These are phyloP conservation scores for Muscina levida DNA, from an alignment of 2,888 invertebrate species.

Conservation along the genomic window DNA sequence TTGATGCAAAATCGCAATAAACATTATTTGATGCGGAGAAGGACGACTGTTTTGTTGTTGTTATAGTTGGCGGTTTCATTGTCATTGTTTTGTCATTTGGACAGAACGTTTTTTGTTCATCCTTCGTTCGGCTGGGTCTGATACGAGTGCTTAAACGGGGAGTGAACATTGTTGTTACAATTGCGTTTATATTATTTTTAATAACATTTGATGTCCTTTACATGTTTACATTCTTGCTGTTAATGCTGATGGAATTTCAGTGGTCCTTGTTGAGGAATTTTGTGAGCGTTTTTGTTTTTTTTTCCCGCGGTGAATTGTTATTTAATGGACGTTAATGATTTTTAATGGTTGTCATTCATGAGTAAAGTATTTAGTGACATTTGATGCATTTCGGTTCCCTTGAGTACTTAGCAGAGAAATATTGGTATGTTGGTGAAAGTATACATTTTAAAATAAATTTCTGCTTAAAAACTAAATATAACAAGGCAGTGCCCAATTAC, in stretches of 20 bases:
- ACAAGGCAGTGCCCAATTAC: no score
- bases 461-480: no score
- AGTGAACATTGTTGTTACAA: slow-evolving; percentile 47
- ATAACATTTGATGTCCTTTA: slow-evolving; percentile 63
- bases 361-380: background rate
- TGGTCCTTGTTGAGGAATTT: slow-evolving; percentile 56
- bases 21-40: slow-evolving; percentile 24
- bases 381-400: no score
- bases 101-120: slow-evolving; percentile 30
- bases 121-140: slow-evolving; percentile 2
- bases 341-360: background rate
- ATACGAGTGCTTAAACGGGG: slow-evolving; percentile 27
- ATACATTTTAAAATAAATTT: no score
- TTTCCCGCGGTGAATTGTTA: background rate
- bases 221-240: slow-evolving; percentile 56
- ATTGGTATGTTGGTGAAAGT: no score
- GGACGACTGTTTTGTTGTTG: background rate
- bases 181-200: slow-evolving; percentile 44
- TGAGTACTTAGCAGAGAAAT: no score
- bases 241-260: slow-evolving; percentile 51
- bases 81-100: slow-evolving; percentile 55
- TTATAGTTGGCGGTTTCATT: slow-evolving; percentile 57
- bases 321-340: slow-evolving; percentile 29
- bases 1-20: slow-evolving; percentile 15
- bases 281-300: slow-evolving; percentile 51